Base-by-base conservation (phyloP, 2,888 invertebrate genomes). In the Panzeria rudis region DNA sequence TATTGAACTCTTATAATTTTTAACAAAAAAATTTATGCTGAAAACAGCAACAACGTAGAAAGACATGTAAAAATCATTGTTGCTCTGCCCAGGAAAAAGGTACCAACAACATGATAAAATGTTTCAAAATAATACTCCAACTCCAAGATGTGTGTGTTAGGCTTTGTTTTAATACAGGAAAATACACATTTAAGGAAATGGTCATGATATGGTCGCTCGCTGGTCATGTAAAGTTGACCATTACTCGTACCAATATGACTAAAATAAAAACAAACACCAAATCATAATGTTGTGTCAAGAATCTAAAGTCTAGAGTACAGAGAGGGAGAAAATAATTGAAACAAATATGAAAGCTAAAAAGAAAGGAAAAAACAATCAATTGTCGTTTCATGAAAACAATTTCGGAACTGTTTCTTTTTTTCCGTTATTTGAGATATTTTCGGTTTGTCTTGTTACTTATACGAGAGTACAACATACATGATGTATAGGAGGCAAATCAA, bases 281-380 rank as follows among this genome's bases (percentile, higher is more conserved):
- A 20, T 68, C 75, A 68, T 69, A 69, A 77, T 77, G 56, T 77
- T 64, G 56, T 77, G 64, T 32, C 76, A 77, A 77, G 76, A 71
- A 76, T 59, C 38, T 71, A 25, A 29, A 38, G 38, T 38, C 15
- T 13, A 41, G 23, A 15, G 8, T 1, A 44, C 20, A 56, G 6
- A 47, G 47, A 59, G 4, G 0, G 9, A 6, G 4, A 44, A 59
- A 83, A 66, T 66, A 66, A 81, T 66, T 61, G 61, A 64, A 69
- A 69, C 69, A 69, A 64, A 64, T 66, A 62, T 17, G n/a, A 66
- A 76, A 29, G 13, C n/a, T 2, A 66, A 32, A 76, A 47, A 35
- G 2, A 59, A 23, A 47, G 32, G 38, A 59, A 61, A 88, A 88
- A 89, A 90, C 90, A 91, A 91, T 90, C 91, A 90, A 91, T 91